A percentile compares a stretch with the other conserved stretches of the same genome.
Evolutionary conservation across 1,140 invertebrate species (phyloP).

Genomic region (Zaprionus capensis): DNA sequence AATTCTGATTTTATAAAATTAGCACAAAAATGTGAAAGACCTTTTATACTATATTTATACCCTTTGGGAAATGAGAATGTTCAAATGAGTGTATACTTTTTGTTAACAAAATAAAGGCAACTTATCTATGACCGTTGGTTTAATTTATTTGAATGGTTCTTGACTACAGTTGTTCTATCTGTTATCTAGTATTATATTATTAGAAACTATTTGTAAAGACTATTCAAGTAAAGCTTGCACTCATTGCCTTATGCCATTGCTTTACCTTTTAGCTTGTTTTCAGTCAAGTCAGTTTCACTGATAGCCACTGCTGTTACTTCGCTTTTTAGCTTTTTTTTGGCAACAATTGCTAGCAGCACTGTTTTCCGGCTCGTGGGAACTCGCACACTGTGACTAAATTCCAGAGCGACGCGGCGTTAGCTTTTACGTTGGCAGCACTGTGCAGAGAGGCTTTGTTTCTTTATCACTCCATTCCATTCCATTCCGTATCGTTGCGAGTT

Average conservation of each 20-base stretch:
- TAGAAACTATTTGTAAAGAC: too few species aligned
- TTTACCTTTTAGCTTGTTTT: not conserved
- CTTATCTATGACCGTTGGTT: too few species aligned
- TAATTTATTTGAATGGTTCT: too few species aligned
- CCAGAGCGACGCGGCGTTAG: constrained; percentile 8
- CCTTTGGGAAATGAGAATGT: too few species aligned
- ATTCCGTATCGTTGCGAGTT: constrained; percentile 39
- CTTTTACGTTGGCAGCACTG: constrained; percentile 1
- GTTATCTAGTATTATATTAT: too few species aligned
- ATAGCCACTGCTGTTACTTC: too few species aligned
- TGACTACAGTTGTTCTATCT: too few species aligned
- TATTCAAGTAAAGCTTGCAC: not conserved
- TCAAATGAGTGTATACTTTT: too few species aligned
- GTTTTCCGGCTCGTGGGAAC: constrained; percentile 38
- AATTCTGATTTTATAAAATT: too few species aligned
- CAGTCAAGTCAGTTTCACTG: not conserved
- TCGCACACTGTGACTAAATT: constrained; percentile 53
- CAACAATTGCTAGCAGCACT: constrained; percentile 3
- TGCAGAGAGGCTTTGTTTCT: constrained; percentile 1
- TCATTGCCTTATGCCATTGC: not conserved
- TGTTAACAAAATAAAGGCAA: too few species aligned
- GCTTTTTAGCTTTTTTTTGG: not conserved
- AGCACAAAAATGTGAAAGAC: too few species aligned
- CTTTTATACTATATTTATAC: too few species aligned
- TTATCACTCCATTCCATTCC: constrained; percentile 14